Percentiles rank a stretch among this genome's conserved stretches.
phyloP scores from a whole-genome alignment of 2,888 invertebrate genomes.

The Frankliniella fusca region DNA sequence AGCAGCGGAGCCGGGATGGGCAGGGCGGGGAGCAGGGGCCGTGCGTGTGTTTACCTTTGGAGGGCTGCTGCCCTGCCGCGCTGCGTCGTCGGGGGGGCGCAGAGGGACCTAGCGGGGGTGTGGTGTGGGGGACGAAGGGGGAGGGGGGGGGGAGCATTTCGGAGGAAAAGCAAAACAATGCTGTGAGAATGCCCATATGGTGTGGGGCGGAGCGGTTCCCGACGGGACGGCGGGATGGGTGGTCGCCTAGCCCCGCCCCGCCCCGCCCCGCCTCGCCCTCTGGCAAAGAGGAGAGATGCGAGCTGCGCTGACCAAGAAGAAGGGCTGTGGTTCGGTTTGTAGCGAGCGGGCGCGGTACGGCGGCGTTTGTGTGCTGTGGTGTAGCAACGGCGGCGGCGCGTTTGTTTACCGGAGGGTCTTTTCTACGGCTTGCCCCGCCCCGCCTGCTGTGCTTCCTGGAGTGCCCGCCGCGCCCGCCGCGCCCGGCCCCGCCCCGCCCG shows the following conservation, averaged over 20 bases:
- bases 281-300: not conserved
- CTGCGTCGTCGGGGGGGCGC: not conserved
- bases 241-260: too few relatives aligned
- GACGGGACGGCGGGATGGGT: too few relatives aligned
- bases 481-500: not conserved
- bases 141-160: not conserved
- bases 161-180: constrained; percentile 1
- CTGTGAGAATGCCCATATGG: constrained; percentile 20
- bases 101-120: not conserved
- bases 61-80: not conserved
- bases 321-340: not conserved
- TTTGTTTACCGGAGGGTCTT: not conserved
- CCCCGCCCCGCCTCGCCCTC: too few relatives aligned
- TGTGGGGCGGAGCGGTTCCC: not conserved
- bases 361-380: not conserved
- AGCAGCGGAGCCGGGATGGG: too few relatives aligned
- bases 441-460: not conserved
- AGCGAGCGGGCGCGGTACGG: not conserved
- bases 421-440: too few relatives aligned
- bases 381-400: not conserved
- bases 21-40: too few relatives aligned
- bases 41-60: too few relatives aligned
- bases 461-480: not conserved
- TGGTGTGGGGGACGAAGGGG: not conserved
- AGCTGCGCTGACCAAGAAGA: not conserved